phyloP scores from a whole-genome alignment of 2,888 invertebrate species.

The Mactromeris polynyma region DNA sequence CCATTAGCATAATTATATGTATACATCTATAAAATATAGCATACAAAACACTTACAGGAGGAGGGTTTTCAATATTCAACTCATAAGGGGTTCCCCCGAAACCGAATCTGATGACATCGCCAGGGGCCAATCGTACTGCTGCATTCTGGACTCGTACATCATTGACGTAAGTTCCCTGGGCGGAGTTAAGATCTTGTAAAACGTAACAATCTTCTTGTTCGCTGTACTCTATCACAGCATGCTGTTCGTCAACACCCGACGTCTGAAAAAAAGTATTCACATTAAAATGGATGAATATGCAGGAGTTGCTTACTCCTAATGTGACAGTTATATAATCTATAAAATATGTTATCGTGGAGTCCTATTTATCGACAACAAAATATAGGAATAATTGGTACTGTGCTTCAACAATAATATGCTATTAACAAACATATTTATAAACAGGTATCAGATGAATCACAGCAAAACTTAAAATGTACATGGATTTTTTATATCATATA shows the following conservation, averaged over 20 bases:
- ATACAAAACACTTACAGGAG: slow-evolving; percentile 73
- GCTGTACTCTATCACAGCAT: slow-evolving; percentile 86
- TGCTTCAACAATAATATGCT: too few relatives aligned
- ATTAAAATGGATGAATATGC: too few relatives aligned
- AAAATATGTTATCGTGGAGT: too few relatives aligned
- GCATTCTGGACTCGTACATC: slow-evolving; percentile 87
- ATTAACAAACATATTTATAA: too few relatives aligned
- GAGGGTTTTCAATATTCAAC: slow-evolving; percentile 82
- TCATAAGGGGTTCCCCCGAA: slow-evolving; percentile 84
- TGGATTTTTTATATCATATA: too few relatives aligned
- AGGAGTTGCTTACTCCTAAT: too few relatives aligned
- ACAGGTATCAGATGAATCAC: too few relatives aligned
- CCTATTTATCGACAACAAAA: too few relatives aligned
- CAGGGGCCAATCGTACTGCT: slow-evolving; percentile 85
- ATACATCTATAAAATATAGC: neutral
- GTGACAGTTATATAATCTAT: too few relatives aligned
- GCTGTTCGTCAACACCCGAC: slow-evolving; percentile 85
- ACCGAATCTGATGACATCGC: slow-evolving; percentile 86
- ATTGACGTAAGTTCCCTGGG: slow-evolving; percentile 87
- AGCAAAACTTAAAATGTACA: too few relatives aligned
- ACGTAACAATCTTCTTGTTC: slow-evolving; percentile 86
- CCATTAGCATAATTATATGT: neutral
- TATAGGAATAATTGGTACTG: too few relatives aligned
- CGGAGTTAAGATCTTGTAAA: slow-evolving; percentile 86
- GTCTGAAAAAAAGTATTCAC: slow-evolving; percentile 74